Conservation (phyloP, 53 echinoderm and acorn worm species). For the Astropecten irregularis region DNA sequence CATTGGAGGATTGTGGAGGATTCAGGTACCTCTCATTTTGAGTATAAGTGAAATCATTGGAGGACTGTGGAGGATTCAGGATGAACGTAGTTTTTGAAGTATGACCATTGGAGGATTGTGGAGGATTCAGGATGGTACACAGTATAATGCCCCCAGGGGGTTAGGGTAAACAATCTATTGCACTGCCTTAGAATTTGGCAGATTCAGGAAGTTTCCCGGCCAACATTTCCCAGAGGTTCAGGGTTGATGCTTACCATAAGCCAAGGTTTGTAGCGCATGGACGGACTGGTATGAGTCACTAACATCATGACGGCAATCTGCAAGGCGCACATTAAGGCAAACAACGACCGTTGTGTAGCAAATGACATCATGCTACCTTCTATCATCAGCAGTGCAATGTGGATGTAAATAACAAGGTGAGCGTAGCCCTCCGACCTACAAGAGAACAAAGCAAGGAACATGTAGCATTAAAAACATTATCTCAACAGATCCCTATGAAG, state of each 20-base stretch:
- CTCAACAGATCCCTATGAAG: not conserved
- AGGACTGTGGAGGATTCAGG: too few relatives aligned
- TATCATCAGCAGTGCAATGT: constrained; percentile 55
- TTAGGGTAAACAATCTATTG: not conserved
- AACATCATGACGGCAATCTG: constrained; percentile 53
- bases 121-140: too few relatives aligned
- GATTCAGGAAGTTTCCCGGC: too few relatives aligned
- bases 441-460: not conserved
- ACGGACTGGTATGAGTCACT: constrained; percentile 56
- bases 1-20: too few relatives aligned
- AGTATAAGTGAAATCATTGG: too few relatives aligned
- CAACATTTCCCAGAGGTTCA: too few relatives aligned
- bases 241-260: constrained; percentile 70
- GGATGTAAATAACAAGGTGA: constrained; percentile 58
- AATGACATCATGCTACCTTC: constrained; percentile 75
- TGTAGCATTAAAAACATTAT: not conserved
- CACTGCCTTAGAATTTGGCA: not conserved
- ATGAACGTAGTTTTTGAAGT: too few relatives aligned
- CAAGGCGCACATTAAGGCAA: constrained; percentile 65
- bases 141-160: too few relatives aligned
- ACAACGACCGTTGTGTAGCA: constrained; percentile 64
- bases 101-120: too few relatives aligned
- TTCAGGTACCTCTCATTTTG: too few relatives aligned
- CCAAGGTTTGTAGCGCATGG: constrained; percentile 49
- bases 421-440: constrained; percentile 61